phyloP scores from a whole-genome alignment of 2,888 invertebrate species.

The Ectropis crepuscularia region DNA sequence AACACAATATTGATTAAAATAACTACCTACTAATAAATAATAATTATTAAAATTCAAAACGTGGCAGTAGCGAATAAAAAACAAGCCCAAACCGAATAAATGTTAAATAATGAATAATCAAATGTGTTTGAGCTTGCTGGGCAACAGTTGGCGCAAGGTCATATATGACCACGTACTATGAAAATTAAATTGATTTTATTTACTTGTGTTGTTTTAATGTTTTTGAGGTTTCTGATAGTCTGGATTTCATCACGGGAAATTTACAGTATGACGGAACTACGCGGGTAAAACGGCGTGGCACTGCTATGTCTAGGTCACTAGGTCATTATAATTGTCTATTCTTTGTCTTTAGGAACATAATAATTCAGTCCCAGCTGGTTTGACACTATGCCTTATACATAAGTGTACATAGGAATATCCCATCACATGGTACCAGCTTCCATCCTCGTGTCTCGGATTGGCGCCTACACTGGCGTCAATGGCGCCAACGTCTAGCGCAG shows the following conservation, averaged over 20 bases:
- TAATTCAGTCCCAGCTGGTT: slow-evolving; percentile 6
- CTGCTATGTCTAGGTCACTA: too few species aligned
- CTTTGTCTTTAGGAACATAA: slow-evolving; percentile 1
- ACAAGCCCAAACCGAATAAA: slow-evolving; percentile 56
- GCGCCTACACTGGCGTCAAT: slow-evolving; percentile 56
- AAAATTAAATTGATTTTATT: slow-evolving; percentile 37
- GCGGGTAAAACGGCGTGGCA: too few species aligned
- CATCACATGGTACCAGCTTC: slow-evolving; percentile 37
- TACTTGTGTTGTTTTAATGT: neutral
- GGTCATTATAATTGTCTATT: too few species aligned
- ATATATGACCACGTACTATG: slow-evolving; percentile 39
- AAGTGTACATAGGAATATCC: neutral
- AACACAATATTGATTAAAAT: too few species aligned
- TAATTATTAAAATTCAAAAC: slow-evolving; percentile 33
- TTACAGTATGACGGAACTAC: too few species aligned
- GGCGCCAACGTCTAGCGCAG: slow-evolving; percentile 49
- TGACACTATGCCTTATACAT: slow-evolving; percentile 15
- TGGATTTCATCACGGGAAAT: too few species aligned
- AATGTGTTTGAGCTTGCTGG: slow-evolving; percentile 54
- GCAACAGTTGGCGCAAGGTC: slow-evolving; percentile 55
- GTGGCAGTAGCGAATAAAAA: slow-evolving; percentile 34
- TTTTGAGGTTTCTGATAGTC: too few species aligned
- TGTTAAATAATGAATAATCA: slow-evolving; percentile 66
- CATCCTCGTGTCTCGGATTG: slow-evolving; percentile 50
- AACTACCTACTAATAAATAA: slow-evolving; percentile 1